Percentiles rank a stretch among this genome's conserved stretches.
These are phyloP conservation scores for Enhydra lutris DNA, from an alignment of 2,113 vertebrate genomes.

Conservation along the genomic window DNA sequence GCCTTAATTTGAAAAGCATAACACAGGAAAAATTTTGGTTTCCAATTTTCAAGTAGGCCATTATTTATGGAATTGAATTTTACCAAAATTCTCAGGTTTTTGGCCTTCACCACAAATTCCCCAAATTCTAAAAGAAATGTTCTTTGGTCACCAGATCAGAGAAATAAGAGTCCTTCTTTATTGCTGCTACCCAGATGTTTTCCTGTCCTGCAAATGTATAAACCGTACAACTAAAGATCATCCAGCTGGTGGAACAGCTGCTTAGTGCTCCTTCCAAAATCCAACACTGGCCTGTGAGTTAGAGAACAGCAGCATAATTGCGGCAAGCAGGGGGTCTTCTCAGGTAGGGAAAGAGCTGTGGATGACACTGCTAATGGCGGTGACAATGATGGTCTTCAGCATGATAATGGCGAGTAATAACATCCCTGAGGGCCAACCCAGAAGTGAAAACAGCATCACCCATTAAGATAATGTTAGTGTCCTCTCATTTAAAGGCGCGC, in stretches of 20 bases:
- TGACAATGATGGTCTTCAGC: not conserved
- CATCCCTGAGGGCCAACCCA: not conserved
- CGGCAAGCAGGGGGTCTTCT: not conserved
- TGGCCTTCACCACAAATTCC: not conserved
- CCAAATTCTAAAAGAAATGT: not conserved
- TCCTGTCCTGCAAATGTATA: not conserved
- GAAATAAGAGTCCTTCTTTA: not conserved
- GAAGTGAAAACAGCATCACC: not conserved
- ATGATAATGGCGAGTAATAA: not conserved
- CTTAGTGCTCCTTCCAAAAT: not conserved
- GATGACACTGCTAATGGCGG: not conserved
- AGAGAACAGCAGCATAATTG: not conserved
- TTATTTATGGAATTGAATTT: not conserved
- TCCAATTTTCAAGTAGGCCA: not conserved
- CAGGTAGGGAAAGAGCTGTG: not conserved
- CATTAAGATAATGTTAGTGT: not conserved
- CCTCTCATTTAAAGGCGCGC: not conserved
- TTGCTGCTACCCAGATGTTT: conserved; percentile 15
- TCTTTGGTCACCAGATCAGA: not conserved
- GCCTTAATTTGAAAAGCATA: not conserved
- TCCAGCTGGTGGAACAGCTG: conserved; percentile 55
- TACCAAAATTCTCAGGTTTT: not conserved
- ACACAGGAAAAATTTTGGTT: not conserved
- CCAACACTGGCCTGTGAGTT: not conserved
- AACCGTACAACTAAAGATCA: not conserved